These are phyloP conservation scores for Dorcus parallelipipedus DNA, from an alignment of 2,888 invertebrate genomes.

Conservation along the genomic window DNA sequence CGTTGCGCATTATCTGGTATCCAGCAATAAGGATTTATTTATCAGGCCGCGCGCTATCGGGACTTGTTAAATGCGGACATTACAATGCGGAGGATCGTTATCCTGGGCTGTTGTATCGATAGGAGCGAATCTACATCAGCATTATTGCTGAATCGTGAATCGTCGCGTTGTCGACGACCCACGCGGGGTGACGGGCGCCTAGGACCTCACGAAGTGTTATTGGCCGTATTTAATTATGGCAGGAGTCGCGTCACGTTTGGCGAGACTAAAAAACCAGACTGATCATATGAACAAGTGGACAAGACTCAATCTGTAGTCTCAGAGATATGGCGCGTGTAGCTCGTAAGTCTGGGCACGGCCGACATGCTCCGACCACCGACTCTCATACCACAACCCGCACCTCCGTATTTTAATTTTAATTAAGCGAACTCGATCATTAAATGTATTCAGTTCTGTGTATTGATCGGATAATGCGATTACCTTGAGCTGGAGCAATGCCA, in stretches of 20 bases:
- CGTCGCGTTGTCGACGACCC: conserved; percentile 44
- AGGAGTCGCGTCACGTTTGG: conserved; percentile 29
- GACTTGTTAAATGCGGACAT: conserved; percentile 50
- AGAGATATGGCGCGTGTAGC: conserved; percentile 38
- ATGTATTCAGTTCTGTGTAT: conserved; percentile 37
- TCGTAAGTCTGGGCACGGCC: conserved; percentile 33
- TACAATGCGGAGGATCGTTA: conserved; percentile 50
- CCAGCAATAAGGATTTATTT: conserved; percentile 46
- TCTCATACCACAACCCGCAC: conserved; percentile 9
- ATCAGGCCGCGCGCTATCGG: conserved; percentile 43
- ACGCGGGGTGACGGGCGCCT: conserved; percentile 32
- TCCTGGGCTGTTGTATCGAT: conserved; percentile 47
- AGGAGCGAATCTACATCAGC: conserved; percentile 48
- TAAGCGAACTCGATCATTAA: conserved; percentile 47
- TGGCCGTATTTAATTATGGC: conserved; percentile 32
- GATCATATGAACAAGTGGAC: conserved; percentile 29
- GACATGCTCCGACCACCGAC: conserved; percentile 20
- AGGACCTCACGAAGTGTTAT: conserved; percentile 30
- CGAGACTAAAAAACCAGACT: conserved; percentile 31
- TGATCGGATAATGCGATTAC: conserved; percentile 45
- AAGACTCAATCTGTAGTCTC: conserved; percentile 36
- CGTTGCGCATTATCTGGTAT: conserved; percentile 36
- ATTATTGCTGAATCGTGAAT: conserved; percentile 51
- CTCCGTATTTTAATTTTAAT: conserved; percentile 46
- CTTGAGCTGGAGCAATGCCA: conserved; percentile 43